Percentiles rank a stretch among this genome's conserved stretches.
These are phyloP conservation scores for Apteryx mantelli DNA, from an alignment of 2,113 vertebrate species.

Conservation along the genomic window DNA sequence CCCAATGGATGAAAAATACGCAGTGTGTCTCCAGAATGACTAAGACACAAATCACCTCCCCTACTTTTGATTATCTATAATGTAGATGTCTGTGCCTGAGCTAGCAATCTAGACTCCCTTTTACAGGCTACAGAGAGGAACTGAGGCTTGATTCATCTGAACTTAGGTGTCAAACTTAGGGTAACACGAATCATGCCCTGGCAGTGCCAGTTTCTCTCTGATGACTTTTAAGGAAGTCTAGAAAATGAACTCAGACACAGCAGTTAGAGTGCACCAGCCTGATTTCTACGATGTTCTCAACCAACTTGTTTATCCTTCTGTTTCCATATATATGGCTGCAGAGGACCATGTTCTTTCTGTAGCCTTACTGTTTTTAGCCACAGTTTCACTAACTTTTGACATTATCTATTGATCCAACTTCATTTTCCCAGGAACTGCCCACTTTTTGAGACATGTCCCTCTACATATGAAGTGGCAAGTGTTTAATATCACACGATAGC, in stretches of 20 bases:
- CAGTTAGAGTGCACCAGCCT: background rate
- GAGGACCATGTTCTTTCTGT: background rate
- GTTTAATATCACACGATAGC: background rate
- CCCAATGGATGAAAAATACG: background rate
- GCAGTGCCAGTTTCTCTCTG: background rate
- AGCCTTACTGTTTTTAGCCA: background rate
- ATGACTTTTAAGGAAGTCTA: background rate
- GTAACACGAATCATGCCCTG: background rate
- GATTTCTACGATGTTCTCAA: background rate
- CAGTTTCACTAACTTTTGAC: background rate
- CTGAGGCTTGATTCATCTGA: background rate
- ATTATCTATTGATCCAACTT: background rate
- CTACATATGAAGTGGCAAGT: background rate
- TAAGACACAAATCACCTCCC: background rate
- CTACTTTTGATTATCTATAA: background rate
- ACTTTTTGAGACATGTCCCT: background rate
- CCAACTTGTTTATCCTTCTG: background rate
- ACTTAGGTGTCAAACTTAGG: background rate
- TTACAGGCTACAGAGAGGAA: background rate
- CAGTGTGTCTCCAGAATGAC: background rate
- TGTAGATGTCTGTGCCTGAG: background rate
- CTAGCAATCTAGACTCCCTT: background rate
- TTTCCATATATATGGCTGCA: background rate
- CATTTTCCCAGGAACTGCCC: background rate
- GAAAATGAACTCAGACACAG: background rate